phyloP scores from a whole-genome alignment of 2,797 vertebrate species.

The Allobates femoralis region DNA sequence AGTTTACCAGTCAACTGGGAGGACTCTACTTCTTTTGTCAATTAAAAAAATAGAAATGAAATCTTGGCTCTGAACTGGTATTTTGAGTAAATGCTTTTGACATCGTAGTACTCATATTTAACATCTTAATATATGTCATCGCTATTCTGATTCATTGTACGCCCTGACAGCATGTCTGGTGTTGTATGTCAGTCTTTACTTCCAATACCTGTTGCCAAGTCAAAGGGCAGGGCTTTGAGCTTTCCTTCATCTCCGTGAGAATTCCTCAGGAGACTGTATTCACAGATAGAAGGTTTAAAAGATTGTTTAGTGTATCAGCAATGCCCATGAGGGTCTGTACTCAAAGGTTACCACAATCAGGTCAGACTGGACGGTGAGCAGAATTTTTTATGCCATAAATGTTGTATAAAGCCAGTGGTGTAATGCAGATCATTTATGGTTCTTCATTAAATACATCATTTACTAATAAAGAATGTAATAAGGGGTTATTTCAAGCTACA shows the following conservation, averaged over 20 bases:
- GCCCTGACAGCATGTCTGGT: not conserved
- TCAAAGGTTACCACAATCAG: conserved; percentile 60
- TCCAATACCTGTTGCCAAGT: conserved; percentile 44
- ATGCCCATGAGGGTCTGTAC: conserved; percentile 45
- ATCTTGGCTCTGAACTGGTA: not conserved
- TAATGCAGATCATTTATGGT: not conserved
- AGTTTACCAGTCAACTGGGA: not conserved
- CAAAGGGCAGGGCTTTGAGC: conserved; percentile 46
- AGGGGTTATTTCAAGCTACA: not conserved
- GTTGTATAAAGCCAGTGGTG: not conserved
- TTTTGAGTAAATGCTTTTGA: not conserved
- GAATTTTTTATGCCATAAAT: conserved; percentile 41
- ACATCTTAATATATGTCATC: not conserved
- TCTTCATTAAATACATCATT: not conserved
- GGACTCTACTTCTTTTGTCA: not conserved
- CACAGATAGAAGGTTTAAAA: conserved; percentile 59
- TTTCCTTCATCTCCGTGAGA: conserved; percentile 50
- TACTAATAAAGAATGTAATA: not conserved
- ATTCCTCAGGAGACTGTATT: conserved; percentile 49
- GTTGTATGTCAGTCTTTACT: conserved; percentile 38
- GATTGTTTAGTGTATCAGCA: conserved; percentile 53
- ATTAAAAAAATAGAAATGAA: not conserved
- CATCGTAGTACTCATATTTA: not conserved
- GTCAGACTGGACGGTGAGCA: conserved; percentile 35
- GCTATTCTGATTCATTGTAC: not conserved